Percentiles rank a stretch among this genome's conserved stretches.
Conservation (phyloP, 2,797 vertebrate species). For the Xiphorhynchus erythropygius region DNA sequence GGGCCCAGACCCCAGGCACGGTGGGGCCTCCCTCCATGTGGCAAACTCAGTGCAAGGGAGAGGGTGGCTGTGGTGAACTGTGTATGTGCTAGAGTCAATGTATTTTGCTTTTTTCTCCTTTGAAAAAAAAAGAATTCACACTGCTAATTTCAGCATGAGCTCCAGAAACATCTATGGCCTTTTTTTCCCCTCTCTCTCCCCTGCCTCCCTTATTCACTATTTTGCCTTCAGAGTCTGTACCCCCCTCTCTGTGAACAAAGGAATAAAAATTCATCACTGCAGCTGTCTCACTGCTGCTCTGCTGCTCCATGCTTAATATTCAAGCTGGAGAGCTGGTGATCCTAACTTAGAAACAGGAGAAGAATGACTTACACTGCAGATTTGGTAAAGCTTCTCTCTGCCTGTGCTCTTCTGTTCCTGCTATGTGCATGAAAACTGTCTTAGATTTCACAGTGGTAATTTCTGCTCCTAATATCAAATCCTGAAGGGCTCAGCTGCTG, state of each 20-base stretch:
- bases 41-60: background rate
- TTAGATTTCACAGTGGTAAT: background rate
- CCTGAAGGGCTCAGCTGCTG: background rate
- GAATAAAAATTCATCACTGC: background rate
- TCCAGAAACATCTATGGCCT: background rate
- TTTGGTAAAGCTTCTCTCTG: background rate
- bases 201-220: background rate
- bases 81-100: background rate
- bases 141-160: background rate
- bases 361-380: conserved; percentile 12
- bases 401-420: background rate
- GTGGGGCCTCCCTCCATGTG: background rate
- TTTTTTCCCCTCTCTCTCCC: background rate
- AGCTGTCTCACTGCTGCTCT: background rate
- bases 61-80: background rate
- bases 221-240: background rate
- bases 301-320: background rate
- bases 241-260: background rate
- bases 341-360: background rate
- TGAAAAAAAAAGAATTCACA: background rate
- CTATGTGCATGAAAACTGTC: background rate
- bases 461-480: background rate
- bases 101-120: background rate
- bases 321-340: background rate
- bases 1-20: background rate